Evolutionary conservation across 2,113 vertebrate species (phyloP).

Genomic region (Tenrec ecaudatus): DNA sequence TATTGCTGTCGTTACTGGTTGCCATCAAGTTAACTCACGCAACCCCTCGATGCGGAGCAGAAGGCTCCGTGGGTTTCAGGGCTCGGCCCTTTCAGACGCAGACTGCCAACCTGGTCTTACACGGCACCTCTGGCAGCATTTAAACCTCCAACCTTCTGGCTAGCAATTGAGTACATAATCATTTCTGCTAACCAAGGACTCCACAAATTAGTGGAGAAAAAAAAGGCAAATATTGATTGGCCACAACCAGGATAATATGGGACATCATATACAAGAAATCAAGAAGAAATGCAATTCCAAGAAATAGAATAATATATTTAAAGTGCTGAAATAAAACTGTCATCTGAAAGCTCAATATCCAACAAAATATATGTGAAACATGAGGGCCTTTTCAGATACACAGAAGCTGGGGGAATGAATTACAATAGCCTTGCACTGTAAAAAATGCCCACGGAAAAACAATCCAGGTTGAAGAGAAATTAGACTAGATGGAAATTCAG

Average conservation of each 20-base stretch:
- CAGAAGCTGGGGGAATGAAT: conserved; percentile 16
- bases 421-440: not conserved
- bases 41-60: not conserved
- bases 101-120: not conserved
- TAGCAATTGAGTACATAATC: not conserved
- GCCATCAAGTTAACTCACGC: not conserved
- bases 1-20: not conserved
- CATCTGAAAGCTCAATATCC: not conserved
- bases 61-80: not conserved
- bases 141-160: not conserved
- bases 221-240: not conserved
- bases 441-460: not conserved
- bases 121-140: not conserved
- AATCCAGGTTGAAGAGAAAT: not conserved
- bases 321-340: conserved; percentile 24
- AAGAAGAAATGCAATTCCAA: conserved; percentile 31
- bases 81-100: not conserved
- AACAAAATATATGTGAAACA: conserved; percentile 30
- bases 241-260: not conserved
- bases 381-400: not conserved
- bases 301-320: conserved; percentile 26
- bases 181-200: not conserved
- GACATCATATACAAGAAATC: not conserved
- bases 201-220: not conserved
- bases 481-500: not conserved